Evolutionary conservation across 2,888 invertebrate species (phyloP).

Genomic region (Ischnus inquisitorius): DNA sequence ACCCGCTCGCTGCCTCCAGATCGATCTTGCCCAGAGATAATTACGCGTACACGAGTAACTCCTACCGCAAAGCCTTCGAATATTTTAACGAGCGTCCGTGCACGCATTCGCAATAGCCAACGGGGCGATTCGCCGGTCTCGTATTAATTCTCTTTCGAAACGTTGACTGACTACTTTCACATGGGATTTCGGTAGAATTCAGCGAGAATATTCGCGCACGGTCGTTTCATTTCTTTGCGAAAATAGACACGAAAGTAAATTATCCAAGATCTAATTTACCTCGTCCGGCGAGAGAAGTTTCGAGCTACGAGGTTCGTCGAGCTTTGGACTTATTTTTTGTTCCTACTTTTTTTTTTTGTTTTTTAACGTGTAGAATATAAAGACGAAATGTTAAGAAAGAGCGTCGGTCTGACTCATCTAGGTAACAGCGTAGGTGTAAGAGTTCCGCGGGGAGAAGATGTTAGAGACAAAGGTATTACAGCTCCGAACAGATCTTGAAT

Average conservation of each 20-base stretch:
- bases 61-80: neutral
- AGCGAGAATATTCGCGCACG: neutral
- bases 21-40: slow-evolving; percentile 61
- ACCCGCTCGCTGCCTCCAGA: slow-evolving; percentile 31
- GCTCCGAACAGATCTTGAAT: slow-evolving; percentile 57
- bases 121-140: slow-evolving; percentile 6
- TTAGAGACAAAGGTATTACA: slow-evolving; percentile 34
- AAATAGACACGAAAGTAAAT: slow-evolving; percentile 14
- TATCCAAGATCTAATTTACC: neutral
- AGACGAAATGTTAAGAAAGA: neutral
- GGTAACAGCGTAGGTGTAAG: slow-evolving; percentile 12
- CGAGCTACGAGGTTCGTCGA: slow-evolving; percentile 17
- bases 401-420: neutral
- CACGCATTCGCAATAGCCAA: neutral
- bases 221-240: neutral
- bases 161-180: slow-evolving; percentile 20
- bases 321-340: neutral
- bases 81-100: slow-evolving; percentile 45
- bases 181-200: neutral
- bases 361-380: neutral
- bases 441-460: slow-evolving; percentile 14
- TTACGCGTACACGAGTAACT: slow-evolving; percentile 18
- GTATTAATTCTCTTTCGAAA: slow-evolving; percentile 8
- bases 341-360: neutral
- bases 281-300: slow-evolving; percentile 6